Base-by-base conservation (phyloP, 2,888 invertebrate genomes). In the Drosophila melanosoma region DNA sequence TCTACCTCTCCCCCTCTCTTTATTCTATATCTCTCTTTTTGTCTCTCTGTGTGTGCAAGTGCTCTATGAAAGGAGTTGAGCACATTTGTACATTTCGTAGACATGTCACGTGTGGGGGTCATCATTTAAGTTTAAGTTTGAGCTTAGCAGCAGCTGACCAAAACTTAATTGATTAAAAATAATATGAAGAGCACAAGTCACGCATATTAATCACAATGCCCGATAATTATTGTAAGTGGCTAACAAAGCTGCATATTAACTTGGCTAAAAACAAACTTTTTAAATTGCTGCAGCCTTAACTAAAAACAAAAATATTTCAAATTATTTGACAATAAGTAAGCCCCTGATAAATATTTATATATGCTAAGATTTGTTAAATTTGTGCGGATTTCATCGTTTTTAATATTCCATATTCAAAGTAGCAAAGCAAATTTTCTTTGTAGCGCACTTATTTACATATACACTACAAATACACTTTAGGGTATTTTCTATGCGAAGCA, bases 131-230 rank as follows among this genome's bases (percentile, higher is more conserved):
- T 74, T 79, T 84, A 75, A 81, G 82, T 79, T 79, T 29, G 35
- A 61, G 68, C 72, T 51, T 51, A 66, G 26, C 60, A 52, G 35
- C 51, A 40, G 29, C 68, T 77, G 74, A 83, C 82, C 82, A 82
- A 81, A 82, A 77, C 83, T 81, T 82, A 90, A 90, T 90, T 90
- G 90, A 90, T 90, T 90, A 82, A 89, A 90, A 90, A 83, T 83
- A 89, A 86, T 83, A 88, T 67, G 71, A 58, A 52, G 20, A 60
- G 33, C 40, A 75, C 81, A 82, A 74, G 81, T 58, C 35, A 38
- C 33, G 84, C 66, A 85, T 84, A 76, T 82, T 81, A 57, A 86
- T 74, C 38, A 51, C 32, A 10, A 17, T 20, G 5, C 15, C 1
- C 12, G 12, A 6, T n/a, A 26, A 49, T 36, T 59, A 42, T 42